Percentiles rank a stretch among this genome's conserved stretches.
Evolutionary conservation across 2,113 vertebrate genomes (phyloP).

Genomic region (Corvus moneduloides): DNA sequence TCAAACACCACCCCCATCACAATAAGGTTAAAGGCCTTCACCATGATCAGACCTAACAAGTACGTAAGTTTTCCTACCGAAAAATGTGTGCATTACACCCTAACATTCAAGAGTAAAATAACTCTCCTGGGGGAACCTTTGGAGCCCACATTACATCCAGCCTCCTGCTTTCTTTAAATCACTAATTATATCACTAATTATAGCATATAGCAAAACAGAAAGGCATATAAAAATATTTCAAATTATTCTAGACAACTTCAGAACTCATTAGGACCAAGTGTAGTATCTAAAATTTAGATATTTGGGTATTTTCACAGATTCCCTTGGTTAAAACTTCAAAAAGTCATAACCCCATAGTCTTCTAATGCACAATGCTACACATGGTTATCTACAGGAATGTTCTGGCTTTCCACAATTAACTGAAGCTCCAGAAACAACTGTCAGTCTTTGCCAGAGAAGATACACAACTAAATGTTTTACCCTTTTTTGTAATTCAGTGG

Average conservation of each 20-base stretch:
- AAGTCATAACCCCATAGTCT: neutral
- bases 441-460: neutral
- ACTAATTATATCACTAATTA: neutral
- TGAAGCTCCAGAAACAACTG: neutral
- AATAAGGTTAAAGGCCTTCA: neutral
- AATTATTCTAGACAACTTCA: neutral
- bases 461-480: neutral
- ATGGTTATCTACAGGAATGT: neutral
- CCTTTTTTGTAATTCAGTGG: neutral
- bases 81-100: accelerated
- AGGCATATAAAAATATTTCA: neutral
- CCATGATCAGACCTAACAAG: neutral
- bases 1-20: neutral
- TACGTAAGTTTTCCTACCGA: neutral
- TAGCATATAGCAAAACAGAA: neutral
- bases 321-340: neutral
- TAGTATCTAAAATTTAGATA: neutral
- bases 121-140: neutral
- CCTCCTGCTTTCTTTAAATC: neutral
- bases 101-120: neutral
- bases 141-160: neutral
- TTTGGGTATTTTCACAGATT: neutral
- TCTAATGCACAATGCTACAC: neutral
- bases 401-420: neutral
- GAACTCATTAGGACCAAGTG: neutral